phyloP scores from a whole-genome alignment of 2,797 vertebrate genomes.

The Zalophus californianus region DNA sequence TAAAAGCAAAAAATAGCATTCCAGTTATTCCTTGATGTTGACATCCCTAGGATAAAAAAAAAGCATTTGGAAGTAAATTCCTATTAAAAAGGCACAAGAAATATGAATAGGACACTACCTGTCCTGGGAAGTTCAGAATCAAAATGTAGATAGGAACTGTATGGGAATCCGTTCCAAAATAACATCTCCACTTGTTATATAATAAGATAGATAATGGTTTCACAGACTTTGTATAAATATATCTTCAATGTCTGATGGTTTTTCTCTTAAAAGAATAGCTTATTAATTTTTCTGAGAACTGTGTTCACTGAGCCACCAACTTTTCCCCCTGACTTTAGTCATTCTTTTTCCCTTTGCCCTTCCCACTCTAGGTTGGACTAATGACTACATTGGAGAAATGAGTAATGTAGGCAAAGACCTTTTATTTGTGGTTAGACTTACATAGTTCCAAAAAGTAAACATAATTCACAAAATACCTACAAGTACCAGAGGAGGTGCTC shows the following conservation, averaged over 20 bases:
- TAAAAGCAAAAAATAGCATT: conserved; percentile 35
- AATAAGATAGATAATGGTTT: not conserved
- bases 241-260: not conserved
- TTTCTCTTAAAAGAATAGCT: not conserved
- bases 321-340: not conserved
- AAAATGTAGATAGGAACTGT: not conserved
- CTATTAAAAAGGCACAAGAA: conserved; percentile 47
- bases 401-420: conserved; percentile 68
- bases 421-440: conserved; percentile 84
- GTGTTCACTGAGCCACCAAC: not conserved
- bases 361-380: not conserved
- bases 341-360: not conserved
- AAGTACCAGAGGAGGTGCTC: not conserved
- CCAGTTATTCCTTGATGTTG: not conserved
- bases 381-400: not conserved
- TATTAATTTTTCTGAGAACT: not conserved
- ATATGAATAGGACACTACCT: not conserved
- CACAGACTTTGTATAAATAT: not conserved
- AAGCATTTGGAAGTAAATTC: not conserved
- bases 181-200: not conserved
- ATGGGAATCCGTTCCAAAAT: not conserved
- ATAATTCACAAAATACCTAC: conserved; percentile 67
- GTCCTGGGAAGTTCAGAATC: conserved; percentile 1
- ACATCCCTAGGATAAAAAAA: conserved; percentile 22
- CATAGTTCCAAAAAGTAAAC: conserved; percentile 81